phyloP scores from a whole-genome alignment of 1,140 invertebrate genomes.

The Drosophila littoralis region DNA sequence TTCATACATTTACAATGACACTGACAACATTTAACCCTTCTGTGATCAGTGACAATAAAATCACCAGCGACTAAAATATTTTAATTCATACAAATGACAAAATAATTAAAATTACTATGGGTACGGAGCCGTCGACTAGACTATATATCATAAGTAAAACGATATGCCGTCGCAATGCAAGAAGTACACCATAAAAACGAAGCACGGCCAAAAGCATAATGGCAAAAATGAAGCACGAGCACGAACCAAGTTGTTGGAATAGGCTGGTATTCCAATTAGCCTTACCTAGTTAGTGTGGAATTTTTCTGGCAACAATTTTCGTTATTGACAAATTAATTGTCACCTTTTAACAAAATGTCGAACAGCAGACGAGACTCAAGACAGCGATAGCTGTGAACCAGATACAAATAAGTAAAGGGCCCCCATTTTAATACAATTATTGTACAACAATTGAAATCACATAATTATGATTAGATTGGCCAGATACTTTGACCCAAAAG shows the following conservation, averaged over 20 bases:
- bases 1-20: neutral
- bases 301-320: constrained; percentile 64
- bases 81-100: constrained; percentile 83
- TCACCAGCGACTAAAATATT: constrained; percentile 56
- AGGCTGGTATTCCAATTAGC: constrained; percentile 23
- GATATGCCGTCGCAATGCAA: constrained; percentile 22
- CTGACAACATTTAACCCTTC: constrained; percentile 30
- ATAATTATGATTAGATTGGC: constrained; percentile 77
- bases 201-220: constrained; percentile 45
- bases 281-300: constrained; percentile 3
- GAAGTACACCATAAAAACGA: constrained; percentile 26
- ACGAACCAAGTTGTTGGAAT: constrained; percentile 19
- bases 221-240: constrained; percentile 55
- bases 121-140: constrained; percentile 55
- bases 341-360: constrained; percentile 81
- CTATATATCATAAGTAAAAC: constrained; percentile 75
- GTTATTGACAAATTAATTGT: constrained; percentile 83
- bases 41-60: constrained; percentile 19
- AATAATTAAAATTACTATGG: constrained; percentile 74
- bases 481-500: constrained; percentile 29
- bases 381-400: constrained; percentile 18
- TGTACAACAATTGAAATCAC: constrained; percentile 66
- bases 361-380: constrained; percentile 25
- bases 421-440: constrained; percentile 75
- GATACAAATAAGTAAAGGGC: neutral